These are phyloP conservation scores for Aspidiotus destructor DNA, from an alignment of 2,888 invertebrate genomes.

Conservation along the genomic window DNA sequence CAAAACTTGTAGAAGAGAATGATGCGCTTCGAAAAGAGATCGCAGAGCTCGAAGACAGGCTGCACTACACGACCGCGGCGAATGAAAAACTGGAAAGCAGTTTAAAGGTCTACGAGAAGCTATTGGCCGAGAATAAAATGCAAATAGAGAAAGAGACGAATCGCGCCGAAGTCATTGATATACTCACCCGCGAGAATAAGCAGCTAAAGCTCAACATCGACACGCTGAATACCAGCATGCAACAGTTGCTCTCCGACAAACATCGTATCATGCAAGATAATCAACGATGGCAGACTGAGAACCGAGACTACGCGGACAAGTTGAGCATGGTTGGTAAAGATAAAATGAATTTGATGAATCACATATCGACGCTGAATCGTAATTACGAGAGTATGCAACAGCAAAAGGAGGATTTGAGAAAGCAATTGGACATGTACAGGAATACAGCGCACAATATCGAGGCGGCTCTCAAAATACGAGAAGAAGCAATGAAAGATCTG, in stretches of 20 bases:
- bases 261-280: slow-evolving; percentile 12
- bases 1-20: slow-evolving; percentile 18
- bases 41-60: not conserved
- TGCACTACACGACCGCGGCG: not conserved
- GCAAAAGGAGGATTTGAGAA: slow-evolving; percentile 15
- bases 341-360: slow-evolving; percentile 2
- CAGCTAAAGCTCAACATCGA: slow-evolving; percentile 8
- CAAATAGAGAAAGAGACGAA: slow-evolving; percentile 10
- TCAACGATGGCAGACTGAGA: slow-evolving; percentile 6
- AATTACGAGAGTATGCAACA: slow-evolving; percentile 11
- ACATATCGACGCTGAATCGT: not conserved
- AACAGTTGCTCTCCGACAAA: slow-evolving; percentile 13
- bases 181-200: slow-evolving; percentile 16
- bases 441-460: slow-evolving; percentile 27
- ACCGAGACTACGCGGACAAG: not conserved
- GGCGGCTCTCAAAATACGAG: slow-evolving; percentile 14
- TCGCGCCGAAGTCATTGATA: not conserved
- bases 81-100: slow-evolving; percentile 17
- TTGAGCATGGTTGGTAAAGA: not conserved
- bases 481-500: slow-evolving; percentile 9
- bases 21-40: slow-evolving; percentile 6
- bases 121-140: slow-evolving; percentile 17
- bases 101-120: slow-evolving; percentile 23
- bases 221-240: slow-evolving; percentile 9
- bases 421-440: slow-evolving; percentile 20